These are phyloP conservation scores for Monochamus alternatus DNA, from an alignment of 2,888 invertebrate genomes.

Conservation along the genomic window DNA sequence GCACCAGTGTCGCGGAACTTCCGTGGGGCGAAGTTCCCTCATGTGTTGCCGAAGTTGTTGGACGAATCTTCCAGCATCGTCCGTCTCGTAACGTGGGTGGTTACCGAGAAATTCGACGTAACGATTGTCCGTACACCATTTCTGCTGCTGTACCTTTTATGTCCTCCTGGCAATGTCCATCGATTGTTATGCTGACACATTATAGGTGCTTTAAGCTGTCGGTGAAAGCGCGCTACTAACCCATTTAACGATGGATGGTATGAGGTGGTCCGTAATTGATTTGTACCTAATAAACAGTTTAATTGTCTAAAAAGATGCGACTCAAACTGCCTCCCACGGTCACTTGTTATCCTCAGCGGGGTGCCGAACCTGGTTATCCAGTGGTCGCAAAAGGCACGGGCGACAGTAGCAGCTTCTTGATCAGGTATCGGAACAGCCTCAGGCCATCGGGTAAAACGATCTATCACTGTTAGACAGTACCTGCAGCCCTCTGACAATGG, in stretches of 20 bases:
- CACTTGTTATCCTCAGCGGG: conserved; percentile 62
- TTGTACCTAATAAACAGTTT: conserved; percentile 49
- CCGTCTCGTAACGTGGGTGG: neutral
- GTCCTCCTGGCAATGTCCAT: conserved; percentile 34
- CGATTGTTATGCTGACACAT: conserved; percentile 32
- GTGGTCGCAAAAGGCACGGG: conserved; percentile 59
- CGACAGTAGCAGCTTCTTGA: conserved; percentile 50
- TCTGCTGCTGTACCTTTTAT: conserved; percentile 30
- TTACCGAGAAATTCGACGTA: neutral
- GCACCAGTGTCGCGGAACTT: neutral
- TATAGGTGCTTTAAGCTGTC: conserved; percentile 49
- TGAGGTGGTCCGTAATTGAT: conserved; percentile 56
- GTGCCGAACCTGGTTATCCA: conserved; percentile 69
- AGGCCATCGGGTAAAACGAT: conserved; percentile 46
- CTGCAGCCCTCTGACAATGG: conserved; percentile 46
- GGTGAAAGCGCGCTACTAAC: conserved; percentile 38
- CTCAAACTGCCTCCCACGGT: conserved; percentile 64
- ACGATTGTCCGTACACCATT: conserved; percentile 17
- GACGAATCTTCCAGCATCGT: neutral
- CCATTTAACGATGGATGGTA: conserved; percentile 60
- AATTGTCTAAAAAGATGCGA: conserved; percentile 54
- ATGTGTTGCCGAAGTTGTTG: neutral
- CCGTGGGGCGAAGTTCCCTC: neutral
- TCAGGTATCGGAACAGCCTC: conserved; percentile 43
- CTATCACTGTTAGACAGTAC: conserved; percentile 43